Evolutionary conservation across 2,888 invertebrate species (phyloP).

Genomic region (Pediacus dermestoides): DNA sequence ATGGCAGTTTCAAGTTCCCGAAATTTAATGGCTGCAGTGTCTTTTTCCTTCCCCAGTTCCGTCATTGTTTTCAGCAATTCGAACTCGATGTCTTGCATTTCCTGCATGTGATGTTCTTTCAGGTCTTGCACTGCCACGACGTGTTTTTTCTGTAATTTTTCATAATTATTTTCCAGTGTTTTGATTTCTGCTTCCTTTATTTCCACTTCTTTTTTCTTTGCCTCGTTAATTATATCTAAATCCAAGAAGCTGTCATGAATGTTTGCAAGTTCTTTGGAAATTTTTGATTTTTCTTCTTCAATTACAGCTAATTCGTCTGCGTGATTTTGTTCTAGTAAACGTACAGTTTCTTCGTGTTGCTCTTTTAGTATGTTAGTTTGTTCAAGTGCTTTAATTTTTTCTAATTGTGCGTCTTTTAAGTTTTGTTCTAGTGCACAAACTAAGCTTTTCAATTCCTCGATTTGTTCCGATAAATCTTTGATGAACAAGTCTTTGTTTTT

Average conservation of each 20-base stretch:
- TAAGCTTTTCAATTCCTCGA: constrained; percentile 53
- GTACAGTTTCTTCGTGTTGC: constrained; percentile 43
- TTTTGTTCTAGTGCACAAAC: constrained; percentile 49
- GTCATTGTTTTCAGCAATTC: constrained; percentile 41
- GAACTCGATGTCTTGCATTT: constrained; percentile 41
- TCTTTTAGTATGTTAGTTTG: no score
- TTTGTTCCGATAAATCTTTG: constrained; percentile 51
- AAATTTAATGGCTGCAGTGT: constrained; percentile 27
- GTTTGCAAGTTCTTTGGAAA: constrained; percentile 26
- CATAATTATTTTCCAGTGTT: constrained; percentile 26
- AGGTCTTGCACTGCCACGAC: constrained; percentile 33
- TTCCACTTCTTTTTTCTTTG: constrained; percentile 19
- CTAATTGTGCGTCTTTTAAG: constrained; percentile 39
- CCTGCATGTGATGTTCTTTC: constrained; percentile 33
- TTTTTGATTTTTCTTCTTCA: constrained; percentile 48
- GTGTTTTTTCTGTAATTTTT: constrained; percentile 26
- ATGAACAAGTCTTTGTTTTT: constrained; percentile 54
- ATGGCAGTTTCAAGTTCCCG: constrained; percentile 28
- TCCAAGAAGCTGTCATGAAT: constrained; percentile 21
- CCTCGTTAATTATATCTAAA: constrained; percentile 16
- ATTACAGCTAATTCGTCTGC: constrained; percentile 37
- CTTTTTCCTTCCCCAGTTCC: constrained; percentile 38
- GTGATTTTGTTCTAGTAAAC: constrained; percentile 24
- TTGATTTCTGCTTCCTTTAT: constrained; percentile 26
- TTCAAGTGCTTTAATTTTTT: constrained; percentile 49